phyloP scores from a whole-genome alignment of 2,888 invertebrate genomes.

The Beris morrisii region DNA sequence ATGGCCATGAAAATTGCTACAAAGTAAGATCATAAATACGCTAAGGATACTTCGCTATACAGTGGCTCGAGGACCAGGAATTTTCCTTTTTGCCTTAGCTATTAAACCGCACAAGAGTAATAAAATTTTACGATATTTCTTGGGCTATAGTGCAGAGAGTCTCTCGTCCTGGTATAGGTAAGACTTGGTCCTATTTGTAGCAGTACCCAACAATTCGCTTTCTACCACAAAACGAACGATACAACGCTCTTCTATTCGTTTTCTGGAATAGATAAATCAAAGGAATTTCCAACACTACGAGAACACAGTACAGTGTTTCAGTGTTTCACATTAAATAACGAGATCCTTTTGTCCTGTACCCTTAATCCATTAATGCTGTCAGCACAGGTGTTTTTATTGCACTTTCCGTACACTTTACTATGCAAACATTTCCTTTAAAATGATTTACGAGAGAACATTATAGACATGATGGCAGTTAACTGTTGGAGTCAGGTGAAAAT shows the following conservation, averaged over 20 bases:
- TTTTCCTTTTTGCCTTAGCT: conserved; percentile 18
- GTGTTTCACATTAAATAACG: neutral
- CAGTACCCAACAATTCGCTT: neutral
- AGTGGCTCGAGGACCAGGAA: neutral
- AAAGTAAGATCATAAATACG: conserved; percentile 26
- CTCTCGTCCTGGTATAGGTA: conserved; percentile 1
- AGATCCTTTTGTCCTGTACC: conserved; percentile 19
- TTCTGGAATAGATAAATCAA: conserved; percentile 25
- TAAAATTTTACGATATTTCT: conserved; percentile 32
- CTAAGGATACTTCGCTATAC: neutral
- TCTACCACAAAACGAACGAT: conserved; percentile 8
- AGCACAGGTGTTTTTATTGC: conserved; percentile 38
- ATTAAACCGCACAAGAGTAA: conserved; percentile 30
- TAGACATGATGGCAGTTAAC: conserved; percentile 28
- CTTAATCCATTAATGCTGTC: conserved; percentile 37
- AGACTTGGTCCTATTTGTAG: neutral
- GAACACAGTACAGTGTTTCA: conserved; percentile 1
- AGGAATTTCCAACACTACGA: conserved; percentile 17
- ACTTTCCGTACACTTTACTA: conserved; percentile 35
- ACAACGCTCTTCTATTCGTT: conserved; percentile 19
- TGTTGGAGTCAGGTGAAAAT: conserved; percentile 21
- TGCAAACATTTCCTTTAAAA: conserved; percentile 37
- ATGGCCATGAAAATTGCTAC: conserved; percentile 30
- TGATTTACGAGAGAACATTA: conserved; percentile 36
- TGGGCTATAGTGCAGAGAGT: neutral